Conservation (phyloP, 2,888 invertebrate species). For the Zaprionus bogoriensis region DNA sequence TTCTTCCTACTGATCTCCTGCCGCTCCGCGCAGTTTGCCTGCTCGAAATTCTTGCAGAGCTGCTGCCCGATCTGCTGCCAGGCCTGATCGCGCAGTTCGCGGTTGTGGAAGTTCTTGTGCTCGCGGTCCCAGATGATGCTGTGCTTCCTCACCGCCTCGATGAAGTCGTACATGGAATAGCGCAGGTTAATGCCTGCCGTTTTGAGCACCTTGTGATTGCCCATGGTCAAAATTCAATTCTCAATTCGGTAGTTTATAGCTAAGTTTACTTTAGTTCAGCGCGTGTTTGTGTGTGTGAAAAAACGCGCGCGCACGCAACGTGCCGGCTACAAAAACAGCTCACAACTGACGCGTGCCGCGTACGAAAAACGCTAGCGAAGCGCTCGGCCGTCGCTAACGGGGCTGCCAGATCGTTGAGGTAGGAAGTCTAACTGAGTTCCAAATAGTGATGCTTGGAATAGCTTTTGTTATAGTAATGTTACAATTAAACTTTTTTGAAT, state of each 20-base stretch:
- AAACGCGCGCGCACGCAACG: slow-evolving; percentile 48
- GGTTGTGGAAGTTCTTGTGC: slow-evolving; percentile 64
- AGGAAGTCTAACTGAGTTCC: too few species aligned
- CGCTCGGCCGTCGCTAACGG: slow-evolving; percentile 39
- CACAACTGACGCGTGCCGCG: slow-evolving; percentile 37
- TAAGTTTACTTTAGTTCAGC: slow-evolving; percentile 15
- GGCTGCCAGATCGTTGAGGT: slow-evolving; percentile 37
- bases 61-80: slow-evolving; percentile 64
- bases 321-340: slow-evolving; percentile 52
- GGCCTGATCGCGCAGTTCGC: slow-evolving; percentile 61
- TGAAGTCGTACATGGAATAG: slow-evolving; percentile 71
- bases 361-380: slow-evolving; percentile 51
- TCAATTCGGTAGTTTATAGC: too few species aligned
- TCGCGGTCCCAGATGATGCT: slow-evolving; percentile 64
- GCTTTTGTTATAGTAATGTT: too few species aligned
- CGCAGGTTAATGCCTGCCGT: slow-evolving; percentile 52
- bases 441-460: too few species aligned
- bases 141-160: slow-evolving; percentile 57
- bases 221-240: slow-evolving; percentile 39
- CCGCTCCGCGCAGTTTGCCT: slow-evolving; percentile 43
- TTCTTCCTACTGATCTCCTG: slow-evolving; percentile 56
- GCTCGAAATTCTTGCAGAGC: slow-evolving; percentile 49
- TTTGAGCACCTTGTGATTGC: slow-evolving; percentile 64
- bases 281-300: slow-evolving; percentile 18
- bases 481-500: too few species aligned